A percentile compares a stretch with the other conserved stretches of the same genome.
phyloP scores from a whole-genome alignment of 2,888 invertebrate species.

The Drosophila phalerata region DNA sequence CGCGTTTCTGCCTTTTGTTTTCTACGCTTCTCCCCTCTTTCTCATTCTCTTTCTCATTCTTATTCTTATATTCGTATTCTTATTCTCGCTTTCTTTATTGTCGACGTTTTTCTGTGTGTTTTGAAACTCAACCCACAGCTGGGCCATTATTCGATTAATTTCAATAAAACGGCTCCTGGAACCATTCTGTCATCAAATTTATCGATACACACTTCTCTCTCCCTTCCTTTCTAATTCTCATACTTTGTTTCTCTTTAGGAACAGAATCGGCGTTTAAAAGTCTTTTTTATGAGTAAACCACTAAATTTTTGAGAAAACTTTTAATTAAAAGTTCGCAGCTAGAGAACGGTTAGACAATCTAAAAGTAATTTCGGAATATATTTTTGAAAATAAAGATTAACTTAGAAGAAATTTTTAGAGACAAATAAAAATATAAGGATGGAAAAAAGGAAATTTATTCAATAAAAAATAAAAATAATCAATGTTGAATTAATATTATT shows the following conservation, averaged over 20 bases:
- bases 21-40: constrained; percentile 21
- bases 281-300: constrained; percentile 48
- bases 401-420: background rate
- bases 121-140: constrained; percentile 14
- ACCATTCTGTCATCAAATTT: constrained; percentile 22
- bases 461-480: background rate
- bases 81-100: constrained; percentile 13
- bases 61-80: constrained; percentile 5
- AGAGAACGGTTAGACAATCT: constrained; percentile 25
- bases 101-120: background rate
- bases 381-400: background rate
- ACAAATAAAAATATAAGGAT: background rate
- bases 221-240: background rate
- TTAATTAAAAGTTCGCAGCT: constrained; percentile 62
- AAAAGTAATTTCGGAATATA: background rate
- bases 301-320: constrained; percentile 56
- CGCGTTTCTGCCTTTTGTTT: constrained; percentile 57
- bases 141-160: constrained; percentile 75
- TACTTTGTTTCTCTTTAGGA: constrained; percentile 3
- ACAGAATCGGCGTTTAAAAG: constrained; percentile 8
- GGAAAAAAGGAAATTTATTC: background rate
- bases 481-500: too few species aligned
- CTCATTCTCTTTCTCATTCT: background rate
- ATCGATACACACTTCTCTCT: constrained; percentile 16
- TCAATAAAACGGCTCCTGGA: constrained; percentile 72